Evolutionary conservation across 1,140 invertebrate species (phyloP).

Genomic region (Rhagoletis zephyria): DNA sequence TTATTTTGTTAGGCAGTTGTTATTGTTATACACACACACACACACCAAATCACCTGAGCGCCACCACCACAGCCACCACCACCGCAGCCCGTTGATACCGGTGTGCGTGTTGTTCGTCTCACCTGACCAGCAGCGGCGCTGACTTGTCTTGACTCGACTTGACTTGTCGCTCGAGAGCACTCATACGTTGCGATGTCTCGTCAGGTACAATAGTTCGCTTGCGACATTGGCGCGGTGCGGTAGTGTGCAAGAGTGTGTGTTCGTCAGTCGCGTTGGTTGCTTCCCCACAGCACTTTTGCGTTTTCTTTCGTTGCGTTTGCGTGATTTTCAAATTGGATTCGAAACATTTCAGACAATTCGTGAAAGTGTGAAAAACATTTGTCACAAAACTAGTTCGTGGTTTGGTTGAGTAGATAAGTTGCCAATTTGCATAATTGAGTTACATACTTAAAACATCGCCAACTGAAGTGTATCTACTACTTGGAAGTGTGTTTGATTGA

Average conservation of each 20-base stretch:
- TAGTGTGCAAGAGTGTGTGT: slow-evolving; percentile 37
- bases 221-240: slow-evolving; percentile 55
- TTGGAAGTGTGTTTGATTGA: not conserved
- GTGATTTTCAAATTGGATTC: slow-evolving; percentile 22
- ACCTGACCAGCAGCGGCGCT: slow-evolving; percentile 23
- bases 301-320: not conserved
- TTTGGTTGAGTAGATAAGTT: not conserved
- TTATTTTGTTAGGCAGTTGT: not conserved
- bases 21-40: not conserved
- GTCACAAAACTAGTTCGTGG: not conserved
- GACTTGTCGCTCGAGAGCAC: slow-evolving; percentile 35
- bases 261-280: not conserved
- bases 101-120: not conserved
- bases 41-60: not conserved
- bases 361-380: not conserved
- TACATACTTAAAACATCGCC: not conserved
- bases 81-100: not conserved
- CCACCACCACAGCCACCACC: not conserved
- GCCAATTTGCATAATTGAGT: not conserved
- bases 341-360: not conserved
- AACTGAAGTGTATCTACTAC: not conserved
- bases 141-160: not conserved
- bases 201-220: slow-evolving; percentile 52
- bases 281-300: not conserved
- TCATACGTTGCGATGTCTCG: not conserved